Base-by-base conservation (phyloP, 2,888 invertebrate genomes). In the Aricia artaxerxes region DNA sequence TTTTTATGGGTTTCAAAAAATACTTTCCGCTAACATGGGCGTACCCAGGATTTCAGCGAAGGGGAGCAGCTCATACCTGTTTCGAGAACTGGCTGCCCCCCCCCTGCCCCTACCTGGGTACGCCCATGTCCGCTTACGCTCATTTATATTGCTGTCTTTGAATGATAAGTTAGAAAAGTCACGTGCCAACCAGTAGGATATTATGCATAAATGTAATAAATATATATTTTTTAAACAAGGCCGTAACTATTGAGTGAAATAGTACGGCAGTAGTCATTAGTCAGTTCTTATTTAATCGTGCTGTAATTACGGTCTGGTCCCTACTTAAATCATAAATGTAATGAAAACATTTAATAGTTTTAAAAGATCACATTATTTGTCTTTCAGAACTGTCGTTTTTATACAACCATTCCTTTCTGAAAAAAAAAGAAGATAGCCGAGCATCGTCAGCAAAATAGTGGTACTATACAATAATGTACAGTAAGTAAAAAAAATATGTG, bases 291-390 rank as follows among this genome's bases (percentile, higher is more conserved):
- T 35, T 35, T 49, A 31, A 16, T 35, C 76, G 13, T 76, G 76
- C 31, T 53, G 49, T 57, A 35, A 69, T 69, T 64, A 64, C 69
- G 73, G 60, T 78, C 73, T 78, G 78, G 78, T 78, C 78, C 78
- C 73, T 78, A 78, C 73, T 60, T 16, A 40, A 78, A 61, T 35
- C 9, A 53, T 57, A 40, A 35, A 61, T 78, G 7, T 11, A 40
- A 78, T 9, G n/a, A 11, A 53, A 9, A 31, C 7, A 57, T 13
- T 53, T 24, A 3, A 40, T 44, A 11, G 44, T 44, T 9, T 11
- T 16, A 57, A 77, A 77, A 31, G 24, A 57, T 57, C 16, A 57
- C 16, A 57, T 57, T 16, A 53, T 16, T 16, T 57, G 57, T 16
- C 57, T 57, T 57, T 57, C 57, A 57, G 57, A 16, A 57, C 57